Evolutionary conservation across 1,140 invertebrate species (phyloP), one percentile per base, ranked within the genome.

Genomic region (Bicyclus anynana): DNA sequence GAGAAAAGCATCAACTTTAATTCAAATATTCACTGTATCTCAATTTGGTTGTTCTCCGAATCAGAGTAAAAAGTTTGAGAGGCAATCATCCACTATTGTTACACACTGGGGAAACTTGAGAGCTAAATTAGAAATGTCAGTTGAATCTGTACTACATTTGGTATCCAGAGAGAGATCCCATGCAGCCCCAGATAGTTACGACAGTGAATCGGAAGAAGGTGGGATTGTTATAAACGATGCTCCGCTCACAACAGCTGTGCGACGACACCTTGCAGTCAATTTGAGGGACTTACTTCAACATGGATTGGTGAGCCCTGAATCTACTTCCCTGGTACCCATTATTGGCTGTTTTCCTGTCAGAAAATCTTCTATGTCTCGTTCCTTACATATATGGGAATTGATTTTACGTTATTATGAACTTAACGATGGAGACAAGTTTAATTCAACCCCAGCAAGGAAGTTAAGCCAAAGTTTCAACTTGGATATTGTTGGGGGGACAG

Each of bases 401-500:
- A 86, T 88, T 38, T 65, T 88, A 38, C 72, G 77, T 13, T 88
- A 86, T 42, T 88, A 88, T 74, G 81, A 88, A 7, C 49, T 86
- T 9, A 88, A 88, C 62, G 81, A 88, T 67, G 84, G 84, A 17
- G 84, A 88, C 14, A 93, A 95, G 60, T 99, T 97, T 65, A 99
- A 98, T 84, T 96, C 97, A 27, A 98, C 97, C 44, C 97, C 98
- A 2, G 97, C 96, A 5, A 92, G 98, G 65, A 97, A 97, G 84
- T 88, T 99, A n/a, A 99, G 97, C 7, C 96, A 99, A 84, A 99
- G 98, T 78, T 99, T 99, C 81, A 98, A 98, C 81, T 90, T 99
- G 71, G 96, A 99, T 85, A 95, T 99, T 65, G 94, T 97, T 21
- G 95, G 95, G 13, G 94, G 95, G 0, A 94, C 93, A 44, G 92